Evolutionary conservation across 2,113 vertebrate genomes (phyloP).

Genomic region (Cygnus atratus): DNA sequence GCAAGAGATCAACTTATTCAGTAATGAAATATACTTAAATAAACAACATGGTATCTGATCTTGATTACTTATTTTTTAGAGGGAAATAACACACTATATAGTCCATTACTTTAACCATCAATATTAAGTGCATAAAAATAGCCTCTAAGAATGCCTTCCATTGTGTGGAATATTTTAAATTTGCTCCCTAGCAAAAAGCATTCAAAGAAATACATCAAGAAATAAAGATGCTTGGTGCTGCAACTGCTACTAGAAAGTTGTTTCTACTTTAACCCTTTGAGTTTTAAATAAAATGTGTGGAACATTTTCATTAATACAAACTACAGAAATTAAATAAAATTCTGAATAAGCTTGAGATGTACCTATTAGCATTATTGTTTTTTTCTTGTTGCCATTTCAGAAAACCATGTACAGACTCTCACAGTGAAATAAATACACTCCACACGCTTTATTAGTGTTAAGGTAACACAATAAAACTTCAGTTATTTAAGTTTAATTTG

Average conservation of each 20-base stretch:
- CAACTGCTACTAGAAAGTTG: neutral
- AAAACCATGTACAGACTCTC: neutral
- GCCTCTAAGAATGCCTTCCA: neutral
- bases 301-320: neutral
- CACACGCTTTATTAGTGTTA: slow-evolving; percentile 13
- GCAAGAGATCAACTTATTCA: neutral
- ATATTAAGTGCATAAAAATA: neutral
- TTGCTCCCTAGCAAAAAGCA: neutral
- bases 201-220: neutral
- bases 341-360: neutral
- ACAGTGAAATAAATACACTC: neutral
- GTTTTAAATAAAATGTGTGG: neutral
- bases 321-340: neutral
- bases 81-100: neutral
- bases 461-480: neutral
- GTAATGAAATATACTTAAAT: neutral
- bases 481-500: slow-evolving; percentile 35
- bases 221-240: neutral
- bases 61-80: neutral
- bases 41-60: neutral
- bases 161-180: neutral
- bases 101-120: neutral
- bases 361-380: neutral
- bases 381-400: neutral
- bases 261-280: neutral